phyloP scores from a whole-genome alignment of 2,888 invertebrate species.

The Napeogenes sylphis region DNA sequence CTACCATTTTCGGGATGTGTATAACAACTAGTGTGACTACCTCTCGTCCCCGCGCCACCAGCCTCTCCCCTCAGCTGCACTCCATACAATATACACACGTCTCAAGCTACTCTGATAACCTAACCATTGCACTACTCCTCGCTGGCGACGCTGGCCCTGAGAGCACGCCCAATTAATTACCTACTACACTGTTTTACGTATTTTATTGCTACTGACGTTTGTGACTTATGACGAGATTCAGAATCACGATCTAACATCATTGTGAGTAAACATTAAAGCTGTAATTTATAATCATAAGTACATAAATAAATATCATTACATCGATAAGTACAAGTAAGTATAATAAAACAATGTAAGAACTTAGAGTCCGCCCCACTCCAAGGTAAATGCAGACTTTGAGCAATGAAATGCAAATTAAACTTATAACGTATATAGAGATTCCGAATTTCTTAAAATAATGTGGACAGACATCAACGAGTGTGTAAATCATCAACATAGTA shows the following conservation, averaged over 20 bases:
- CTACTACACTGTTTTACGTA: conserved; percentile 64
- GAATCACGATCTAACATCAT: conserved; percentile 77
- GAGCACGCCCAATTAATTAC: conserved; percentile 47
- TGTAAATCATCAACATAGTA: conserved; percentile 43
- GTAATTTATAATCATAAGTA: conserved; percentile 74
- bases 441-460: conserved; percentile 52
- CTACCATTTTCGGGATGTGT: conserved; percentile 72
- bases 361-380: conserved; percentile 56
- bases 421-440: conserved; percentile 50
- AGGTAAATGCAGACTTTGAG: conserved; percentile 64
- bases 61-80: conserved; percentile 19
- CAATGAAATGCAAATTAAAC: conserved; percentile 58
- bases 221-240: conserved; percentile 78
- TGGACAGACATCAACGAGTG: conserved; percentile 71
- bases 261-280: conserved; percentile 78
- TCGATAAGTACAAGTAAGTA: conserved; percentile 62
- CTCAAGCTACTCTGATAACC: conserved; percentile 42
- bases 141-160: conserved; percentile 44
- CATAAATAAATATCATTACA: conserved; percentile 71
- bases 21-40: conserved; percentile 73
- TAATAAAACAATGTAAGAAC: conserved; percentile 55
- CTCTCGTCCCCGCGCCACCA: conserved; percentile 38
- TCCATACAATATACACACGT: conserved; percentile 30
- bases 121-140: conserved; percentile 59
- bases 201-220: conserved; percentile 75